Base-by-base conservation (phyloP, 2,113 vertebrate genomes). In the Galeopterus variegatus region DNA sequence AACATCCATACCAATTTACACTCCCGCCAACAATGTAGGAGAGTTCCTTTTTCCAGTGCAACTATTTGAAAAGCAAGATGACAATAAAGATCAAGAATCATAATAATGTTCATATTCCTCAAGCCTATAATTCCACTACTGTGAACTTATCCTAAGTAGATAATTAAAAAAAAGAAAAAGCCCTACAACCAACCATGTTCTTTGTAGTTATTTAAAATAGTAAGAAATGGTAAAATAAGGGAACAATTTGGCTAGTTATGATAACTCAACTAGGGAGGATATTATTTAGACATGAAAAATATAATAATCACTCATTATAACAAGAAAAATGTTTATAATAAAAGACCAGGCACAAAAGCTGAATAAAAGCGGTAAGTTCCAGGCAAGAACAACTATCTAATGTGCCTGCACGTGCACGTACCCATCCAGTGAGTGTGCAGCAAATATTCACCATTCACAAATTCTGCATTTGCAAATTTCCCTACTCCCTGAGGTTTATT, bases 271-370 rank as follows among this genome's bases (percentile, higher is more conserved):
- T 82, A n/a, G 8, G 14, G n/a, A 45, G 56, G 88, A 31, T 48
- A 91, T 31, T 88, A 85, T 33, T 93, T 93, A 86, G 33, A 41
- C 18, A 90, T 48, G 26, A 65, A 89, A 92, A 87, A 24, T 11
- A 21, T 6, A 94, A 45, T 58, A 7, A 72, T 90, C 41, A 80
- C 26, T 85, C 58, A 23, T 24, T 52, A 13, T 79, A 82, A 73
- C 13, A 87, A 80, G 14, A 79, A 62, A 93, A 70, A 50, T 65
- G 23, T 36, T 69, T 88, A 84, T n/a, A 85, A 54, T 31, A 65
- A 88, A 90, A 56, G 54, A 48, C 15, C 15, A 73, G 48, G 45
- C 6, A 45, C 48, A 54, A 64, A 69, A 54, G 31, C 19, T 21
- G 50, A 90, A 70, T 24, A 21, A n/a, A 50, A 65, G 41, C 3